These are phyloP conservation scores for Botia almorhae DNA, from an alignment of 2,797 vertebrate species.

Conservation along the genomic window DNA sequence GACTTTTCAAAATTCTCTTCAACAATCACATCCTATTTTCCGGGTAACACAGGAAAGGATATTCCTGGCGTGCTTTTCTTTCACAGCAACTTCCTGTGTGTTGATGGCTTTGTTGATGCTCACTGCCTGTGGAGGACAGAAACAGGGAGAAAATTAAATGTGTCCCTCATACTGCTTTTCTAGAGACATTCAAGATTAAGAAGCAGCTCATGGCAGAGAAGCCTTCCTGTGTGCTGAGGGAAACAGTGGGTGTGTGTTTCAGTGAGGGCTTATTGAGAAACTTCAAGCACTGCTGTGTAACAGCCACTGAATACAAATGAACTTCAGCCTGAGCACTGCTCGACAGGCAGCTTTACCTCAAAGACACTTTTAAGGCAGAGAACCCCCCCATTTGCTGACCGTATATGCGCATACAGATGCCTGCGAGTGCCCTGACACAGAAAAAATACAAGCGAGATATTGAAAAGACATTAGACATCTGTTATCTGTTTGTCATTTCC, in stretches of 20 bases:
- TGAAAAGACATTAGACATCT: slow-evolving; percentile 44
- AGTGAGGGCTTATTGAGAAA: slow-evolving; percentile 32
- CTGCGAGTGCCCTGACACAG: slow-evolving; percentile 30
- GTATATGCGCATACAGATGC: background rate
- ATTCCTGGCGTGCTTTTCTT: slow-evolving; percentile 99
- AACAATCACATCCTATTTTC: slow-evolving; percentile 35
- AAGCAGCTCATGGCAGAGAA: slow-evolving; percentile 18
- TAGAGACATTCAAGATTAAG: slow-evolving; percentile 5
- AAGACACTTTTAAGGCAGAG: background rate
- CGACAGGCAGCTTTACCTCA: background rate
- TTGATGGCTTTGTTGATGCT: slow-evolving; percentile 99
- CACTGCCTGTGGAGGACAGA: slow-evolving; percentile 83
- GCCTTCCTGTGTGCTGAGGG: slow-evolving; percentile 3
- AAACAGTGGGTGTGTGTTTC: slow-evolving; percentile 34
- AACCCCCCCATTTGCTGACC: background rate
- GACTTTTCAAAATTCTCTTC: background rate
- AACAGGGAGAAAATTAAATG: slow-evolving; percentile 50
- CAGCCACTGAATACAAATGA: slow-evolving; percentile 37
- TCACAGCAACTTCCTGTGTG: slow-evolving; percentile 97
- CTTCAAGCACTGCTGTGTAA: slow-evolving; percentile 21
- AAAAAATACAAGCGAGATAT: slow-evolving; percentile 45
- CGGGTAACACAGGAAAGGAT: slow-evolving; percentile 80
- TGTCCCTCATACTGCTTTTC: slow-evolving; percentile 20
- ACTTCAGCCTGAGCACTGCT: background rate
- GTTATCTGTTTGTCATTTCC: background rate